Evolutionary conservation across 2,797 vertebrate genomes (phyloP).

Genomic region (Podargus strigoides): DNA sequence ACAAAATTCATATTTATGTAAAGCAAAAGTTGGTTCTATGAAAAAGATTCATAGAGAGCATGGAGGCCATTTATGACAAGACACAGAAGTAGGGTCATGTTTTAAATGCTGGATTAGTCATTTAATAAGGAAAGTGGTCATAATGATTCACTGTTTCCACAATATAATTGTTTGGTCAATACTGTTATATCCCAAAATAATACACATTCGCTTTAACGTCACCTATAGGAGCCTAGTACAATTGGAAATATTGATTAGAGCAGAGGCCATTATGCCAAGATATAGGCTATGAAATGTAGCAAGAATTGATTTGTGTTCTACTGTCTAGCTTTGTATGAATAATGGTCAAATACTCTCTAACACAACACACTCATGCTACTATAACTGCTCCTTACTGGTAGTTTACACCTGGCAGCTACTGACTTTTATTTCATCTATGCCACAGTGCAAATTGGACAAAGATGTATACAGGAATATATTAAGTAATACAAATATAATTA

Average conservation of each 20-base stretch:
- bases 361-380: background rate
- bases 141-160: slow-evolving; percentile 10
- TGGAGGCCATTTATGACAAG: background rate
- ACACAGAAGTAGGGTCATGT: background rate
- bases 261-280: background rate
- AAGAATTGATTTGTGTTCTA: background rate
- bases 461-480: background rate
- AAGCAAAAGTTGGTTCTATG: background rate
- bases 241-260: slow-evolving; percentile 19
- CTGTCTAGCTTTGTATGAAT: background rate
- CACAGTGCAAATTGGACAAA: background rate
- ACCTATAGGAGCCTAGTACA: background rate
- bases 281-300: background rate
- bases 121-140: background rate
- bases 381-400: background rate
- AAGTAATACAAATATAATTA: background rate
- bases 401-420: background rate
- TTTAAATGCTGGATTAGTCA: slow-evolving; percentile 17
- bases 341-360: background rate
- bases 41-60: background rate
- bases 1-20: background rate
- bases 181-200: slow-evolving; percentile 20
- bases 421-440: background rate
- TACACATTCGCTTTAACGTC: background rate
- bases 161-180: slow-evolving; percentile 42